A percentile compares a stretch with the other conserved stretches of the same genome.
phyloP scores from a whole-genome alignment of 2,113 vertebrate genomes.

The Phylloscopus whistleri region DNA sequence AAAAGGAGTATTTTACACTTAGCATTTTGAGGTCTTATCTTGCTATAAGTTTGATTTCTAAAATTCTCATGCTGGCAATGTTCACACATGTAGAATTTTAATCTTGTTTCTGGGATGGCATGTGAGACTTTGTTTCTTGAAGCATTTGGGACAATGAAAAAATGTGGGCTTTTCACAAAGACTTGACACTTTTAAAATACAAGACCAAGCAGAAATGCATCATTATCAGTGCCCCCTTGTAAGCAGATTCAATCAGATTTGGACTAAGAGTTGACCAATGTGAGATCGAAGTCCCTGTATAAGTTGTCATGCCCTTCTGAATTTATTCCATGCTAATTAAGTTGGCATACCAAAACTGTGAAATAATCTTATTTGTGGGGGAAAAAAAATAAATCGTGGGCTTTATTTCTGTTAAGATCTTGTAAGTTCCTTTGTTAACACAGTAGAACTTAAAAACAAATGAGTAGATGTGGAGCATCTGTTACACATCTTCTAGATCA shows the following conservation, averaged over 20 bases:
- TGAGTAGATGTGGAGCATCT: constrained; percentile 18
- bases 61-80: not conserved
- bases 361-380: not conserved
- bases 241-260: not conserved
- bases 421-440: not conserved
- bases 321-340: not conserved
- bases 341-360: not conserved
- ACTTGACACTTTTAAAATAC: not conserved
- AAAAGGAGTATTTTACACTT: not conserved
- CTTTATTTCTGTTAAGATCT: not conserved
- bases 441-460: not conserved
- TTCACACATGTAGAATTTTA: not conserved
- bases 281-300: not conserved
- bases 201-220: not conserved
- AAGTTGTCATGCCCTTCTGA: not conserved
- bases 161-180: not conserved
- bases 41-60: not conserved
- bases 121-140: not conserved
- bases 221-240: not conserved
- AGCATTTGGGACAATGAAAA: not conserved
- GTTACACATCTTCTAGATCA: constrained; percentile 48
- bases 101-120: not conserved
- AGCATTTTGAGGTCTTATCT: not conserved
- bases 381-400: rapidly evolving
- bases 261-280: not conserved